Evolutionary conservation across 2,797 vertebrate species (phyloP).

Genomic region (Denticeps clupeoides): DNA sequence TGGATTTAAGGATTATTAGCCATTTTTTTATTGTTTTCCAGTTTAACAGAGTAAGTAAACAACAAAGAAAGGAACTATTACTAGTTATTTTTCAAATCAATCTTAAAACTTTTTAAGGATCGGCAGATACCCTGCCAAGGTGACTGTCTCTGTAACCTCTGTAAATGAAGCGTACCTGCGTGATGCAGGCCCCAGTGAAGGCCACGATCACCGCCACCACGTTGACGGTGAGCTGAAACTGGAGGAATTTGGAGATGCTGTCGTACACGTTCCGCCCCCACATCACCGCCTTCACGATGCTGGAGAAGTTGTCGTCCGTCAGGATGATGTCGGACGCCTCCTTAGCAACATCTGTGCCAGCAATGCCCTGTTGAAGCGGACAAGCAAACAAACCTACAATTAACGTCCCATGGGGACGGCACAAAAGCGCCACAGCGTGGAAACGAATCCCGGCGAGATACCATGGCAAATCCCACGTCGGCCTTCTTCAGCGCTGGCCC

Average conservation of each 20-base stretch:
- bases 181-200: constrained; percentile 97
- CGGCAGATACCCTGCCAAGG: too few species aligned
- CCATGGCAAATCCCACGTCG: constrained; percentile 98
- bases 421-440: neutral
- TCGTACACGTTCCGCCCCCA: constrained; percentile 98
- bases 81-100: too few species aligned
- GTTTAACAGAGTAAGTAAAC: too few species aligned
- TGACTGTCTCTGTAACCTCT: too few species aligned
- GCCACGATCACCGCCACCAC: constrained; percentile 97
- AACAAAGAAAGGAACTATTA: too few species aligned
- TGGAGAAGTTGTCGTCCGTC: constrained; percentile 96
- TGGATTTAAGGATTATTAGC: too few species aligned
- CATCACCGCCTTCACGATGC: constrained; percentile 98
- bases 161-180: too few species aligned
- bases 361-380: constrained; percentile 24
- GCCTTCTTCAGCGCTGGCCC: constrained; percentile 97
- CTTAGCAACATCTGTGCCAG: constrained; percentile 94
- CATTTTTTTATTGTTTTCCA: too few species aligned
- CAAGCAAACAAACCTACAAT: neutral
- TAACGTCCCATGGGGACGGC: neutral
- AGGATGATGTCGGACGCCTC: constrained; percentile 99
- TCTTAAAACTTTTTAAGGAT: too few species aligned
- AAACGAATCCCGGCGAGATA: constrained; percentile 54
- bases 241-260: constrained; percentile 98
- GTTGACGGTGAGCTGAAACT: constrained; percentile 97